Percentiles rank a stretch among this genome's conserved stretches.
Evolutionary conservation across 2,113 vertebrate species (phyloP).

Genomic region (Lepus americanus): DNA sequence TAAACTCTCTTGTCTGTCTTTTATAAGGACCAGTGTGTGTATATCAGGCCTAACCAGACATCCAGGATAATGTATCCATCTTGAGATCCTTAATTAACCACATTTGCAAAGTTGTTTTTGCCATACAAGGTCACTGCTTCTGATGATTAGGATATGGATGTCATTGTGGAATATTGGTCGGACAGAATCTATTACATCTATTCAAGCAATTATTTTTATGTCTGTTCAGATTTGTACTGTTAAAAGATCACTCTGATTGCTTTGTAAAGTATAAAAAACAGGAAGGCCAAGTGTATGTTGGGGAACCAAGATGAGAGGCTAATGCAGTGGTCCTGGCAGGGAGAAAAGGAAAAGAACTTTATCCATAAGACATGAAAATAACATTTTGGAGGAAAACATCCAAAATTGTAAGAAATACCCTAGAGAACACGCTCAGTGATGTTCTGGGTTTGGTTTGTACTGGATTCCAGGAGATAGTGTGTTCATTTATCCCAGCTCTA

Average conservation of each 20-base stretch:
- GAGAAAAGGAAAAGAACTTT: conserved; percentile 6
- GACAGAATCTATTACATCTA: background rate
- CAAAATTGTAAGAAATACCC: background rate
- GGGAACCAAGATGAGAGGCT: background rate
- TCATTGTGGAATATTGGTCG: background rate
- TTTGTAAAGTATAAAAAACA: background rate
- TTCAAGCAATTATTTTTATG: background rate
- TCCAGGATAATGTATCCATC: background rate
- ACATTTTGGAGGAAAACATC: background rate
- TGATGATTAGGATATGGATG: background rate
- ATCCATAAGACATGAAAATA: background rate
- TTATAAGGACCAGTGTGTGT: background rate
- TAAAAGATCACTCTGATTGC: background rate
- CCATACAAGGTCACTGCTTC: background rate
- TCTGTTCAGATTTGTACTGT: background rate
- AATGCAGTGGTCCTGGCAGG: background rate
- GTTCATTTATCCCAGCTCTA: background rate
- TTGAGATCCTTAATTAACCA: background rate
- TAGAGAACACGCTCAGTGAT: background rate
- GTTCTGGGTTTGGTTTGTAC: background rate
- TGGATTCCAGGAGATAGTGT: background rate
- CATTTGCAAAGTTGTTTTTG: background rate
- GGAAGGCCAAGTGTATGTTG: background rate
- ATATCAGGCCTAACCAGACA: background rate
- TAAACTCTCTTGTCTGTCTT: background rate